Evolutionary conservation across 2,113 vertebrate species (phyloP), one percentile per base, ranked within the genome.

Genomic region (Regulus satrapa): DNA sequence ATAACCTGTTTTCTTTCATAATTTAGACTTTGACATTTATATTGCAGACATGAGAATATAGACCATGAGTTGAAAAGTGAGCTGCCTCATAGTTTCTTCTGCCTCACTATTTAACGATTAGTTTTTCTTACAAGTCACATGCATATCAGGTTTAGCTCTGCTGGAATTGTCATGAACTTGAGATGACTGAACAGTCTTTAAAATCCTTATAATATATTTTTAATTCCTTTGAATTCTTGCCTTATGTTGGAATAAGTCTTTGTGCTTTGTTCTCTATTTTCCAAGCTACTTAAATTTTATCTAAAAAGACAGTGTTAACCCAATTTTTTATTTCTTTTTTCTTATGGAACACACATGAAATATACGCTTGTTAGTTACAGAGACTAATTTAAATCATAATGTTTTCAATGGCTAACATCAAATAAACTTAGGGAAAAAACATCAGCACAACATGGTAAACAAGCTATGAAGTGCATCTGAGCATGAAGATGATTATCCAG

Each of bases 391-490:
- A 97, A 97, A 97, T 96, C 72, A 95, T 97, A 97, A 96, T 95
- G 45, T 96, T 97, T 98, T 97, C 92, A 96, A 97, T 93, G 83
- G 67, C 80, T 81, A 88, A 91, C 83, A 97, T 97, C 96, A 98
- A 97, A 96, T 98, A 96, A 97, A 97, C 77, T 71, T 90, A 64
- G 46, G 86, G 71, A 97, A 36, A 91, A 97, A 98, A 97, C 89
- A 97, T 92, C 93, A 95, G 48, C 49, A 93, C 79, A 97, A 93
- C 67, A 68, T 49, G 46, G 90, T 96, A 98, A 98, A 97, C 92
- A 98, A 96, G 94, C 93, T 94, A 93, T 97, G 97, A 97, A 97
- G 93, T 95, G 94, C 97, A 97, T 78, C 92, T 97, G 92, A 97
- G 95, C 96, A 94, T 95, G 88, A 97, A 97, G 84, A 96, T 93